These are phyloP conservation scores for Catocala fraxini DNA, from an alignment of 2,888 invertebrate species.

Conservation along the genomic window DNA sequence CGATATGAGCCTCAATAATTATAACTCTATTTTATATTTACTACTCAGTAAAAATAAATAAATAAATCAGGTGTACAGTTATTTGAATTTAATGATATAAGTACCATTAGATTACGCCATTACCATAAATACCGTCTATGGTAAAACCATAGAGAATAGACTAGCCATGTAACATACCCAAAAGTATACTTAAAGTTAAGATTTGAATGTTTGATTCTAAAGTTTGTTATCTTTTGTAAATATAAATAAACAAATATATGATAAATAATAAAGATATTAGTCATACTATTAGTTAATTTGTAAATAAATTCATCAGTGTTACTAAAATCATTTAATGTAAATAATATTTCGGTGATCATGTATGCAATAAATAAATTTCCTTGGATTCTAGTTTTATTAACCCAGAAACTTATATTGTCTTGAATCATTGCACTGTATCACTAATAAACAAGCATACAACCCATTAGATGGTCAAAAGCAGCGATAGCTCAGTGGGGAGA, in stretches of 20 bases:
- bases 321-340: conserved; percentile 79
- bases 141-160: conserved; percentile 56
- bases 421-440: too few relatives aligned
- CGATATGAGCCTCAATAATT: too few relatives aligned
- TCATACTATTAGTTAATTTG: conserved; percentile 66
- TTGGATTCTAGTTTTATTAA: conserved; percentile 59
- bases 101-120: conserved; percentile 24
- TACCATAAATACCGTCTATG: conserved; percentile 48
- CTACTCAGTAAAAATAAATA: too few relatives aligned
- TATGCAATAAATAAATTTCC: conserved; percentile 85
- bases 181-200: conserved; percentile 56
- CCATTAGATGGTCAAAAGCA: too few relatives aligned
- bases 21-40: too few relatives aligned
- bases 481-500: too few relatives aligned
- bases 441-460: too few relatives aligned
- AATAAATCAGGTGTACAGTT: conserved; percentile 21
- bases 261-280: conserved; percentile 59
- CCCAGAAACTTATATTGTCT: too few relatives aligned
- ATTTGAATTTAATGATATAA: conserved; percentile 12
- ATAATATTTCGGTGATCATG: conserved; percentile 84
- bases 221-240: conserved; percentile 77
- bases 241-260: conserved; percentile 58
- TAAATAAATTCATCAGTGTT: conserved; percentile 84
- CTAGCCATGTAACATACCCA: conserved; percentile 47
- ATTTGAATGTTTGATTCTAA: conserved; percentile 50